Conservation (phyloP, 2,797 vertebrate species). For the Lithobates sylvaticus region DNA sequence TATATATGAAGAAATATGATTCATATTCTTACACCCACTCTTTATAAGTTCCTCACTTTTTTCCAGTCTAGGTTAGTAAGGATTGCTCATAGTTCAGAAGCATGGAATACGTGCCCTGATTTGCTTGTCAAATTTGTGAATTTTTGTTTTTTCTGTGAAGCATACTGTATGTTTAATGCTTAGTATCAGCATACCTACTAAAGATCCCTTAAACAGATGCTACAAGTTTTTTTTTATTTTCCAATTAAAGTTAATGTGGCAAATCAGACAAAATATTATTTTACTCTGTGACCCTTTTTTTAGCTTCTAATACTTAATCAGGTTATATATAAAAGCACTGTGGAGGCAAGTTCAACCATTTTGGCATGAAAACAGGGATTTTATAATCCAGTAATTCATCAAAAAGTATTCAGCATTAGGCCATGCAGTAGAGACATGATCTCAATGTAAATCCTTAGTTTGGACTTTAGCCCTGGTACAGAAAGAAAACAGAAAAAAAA, state of each 20-base stretch:
- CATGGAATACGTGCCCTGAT: background rate
- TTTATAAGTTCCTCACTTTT: too few relatives aligned
- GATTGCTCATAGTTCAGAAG: background rate
- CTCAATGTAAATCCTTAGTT: conserved; percentile 46
- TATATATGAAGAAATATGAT: too few relatives aligned
- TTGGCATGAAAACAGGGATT: conserved; percentile 44
- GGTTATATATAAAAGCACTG: conserved; percentile 48
- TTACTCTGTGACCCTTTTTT: conserved; percentile 44
- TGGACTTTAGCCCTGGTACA: conserved; percentile 6
- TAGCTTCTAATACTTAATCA: conserved; percentile 46
- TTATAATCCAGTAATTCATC: conserved; percentile 42
- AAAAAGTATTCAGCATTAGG: conserved; percentile 8
- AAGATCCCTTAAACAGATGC: conserved; percentile 44
- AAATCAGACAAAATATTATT: conserved; percentile 54
- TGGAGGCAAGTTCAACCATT: conserved; percentile 38
- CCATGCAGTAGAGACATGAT: conserved; percentile 28
- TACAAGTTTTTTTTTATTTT: background rate
- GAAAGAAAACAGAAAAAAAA: background rate
- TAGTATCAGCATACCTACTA: conserved; percentile 38
- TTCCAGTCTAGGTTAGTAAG: too few relatives aligned
- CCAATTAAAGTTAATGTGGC: conserved; percentile 37
- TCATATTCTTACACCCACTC: too few relatives aligned
- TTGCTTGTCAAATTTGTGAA: conserved; percentile 1
- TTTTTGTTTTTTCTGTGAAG: background rate
- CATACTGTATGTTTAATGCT: background rate